Evolutionary conservation across 2,888 invertebrate species (phyloP).

Genomic region (Diloba caeruleocephala): DNA sequence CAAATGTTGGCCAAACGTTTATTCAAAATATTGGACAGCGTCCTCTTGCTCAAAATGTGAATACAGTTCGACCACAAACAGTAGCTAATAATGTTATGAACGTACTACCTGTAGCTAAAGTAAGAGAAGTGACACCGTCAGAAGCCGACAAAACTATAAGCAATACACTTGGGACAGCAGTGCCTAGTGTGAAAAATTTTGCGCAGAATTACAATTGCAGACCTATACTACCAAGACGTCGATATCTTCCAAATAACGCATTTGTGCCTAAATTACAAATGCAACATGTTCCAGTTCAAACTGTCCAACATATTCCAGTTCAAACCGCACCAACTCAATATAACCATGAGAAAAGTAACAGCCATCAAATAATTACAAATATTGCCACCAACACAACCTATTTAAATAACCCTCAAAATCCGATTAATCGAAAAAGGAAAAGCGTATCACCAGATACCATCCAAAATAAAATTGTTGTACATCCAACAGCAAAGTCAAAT

Average conservation of each 20-base stretch:
- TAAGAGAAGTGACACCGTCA: constrained; percentile 23
- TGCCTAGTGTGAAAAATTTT: constrained; percentile 44
- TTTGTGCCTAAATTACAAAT: constrained; percentile 27
- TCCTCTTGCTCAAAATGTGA: constrained; percentile 41
- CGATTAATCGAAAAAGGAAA: constrained; percentile 74
- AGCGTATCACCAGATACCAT: constrained; percentile 80
- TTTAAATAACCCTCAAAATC: constrained; percentile 38
- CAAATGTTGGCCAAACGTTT: constrained; percentile 50
- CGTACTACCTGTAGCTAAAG: constrained; percentile 44
- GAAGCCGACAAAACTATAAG: constrained; percentile 34
- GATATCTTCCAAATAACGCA: constrained; percentile 37
- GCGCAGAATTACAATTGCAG: constrained; percentile 64
- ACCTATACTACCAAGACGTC: constrained; percentile 74
- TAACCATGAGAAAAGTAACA: constrained; percentile 33
- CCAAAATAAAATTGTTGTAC: constrained; percentile 61
- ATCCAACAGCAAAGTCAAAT: constrained; percentile 30
- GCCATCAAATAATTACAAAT: constrained; percentile 25
- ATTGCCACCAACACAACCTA: constrained; percentile 31
- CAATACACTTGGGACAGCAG: constrained; percentile 21
- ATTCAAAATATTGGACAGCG: constrained; percentile 52
- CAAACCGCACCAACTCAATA: constrained; percentile 36
- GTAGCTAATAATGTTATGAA: constrained; percentile 32
- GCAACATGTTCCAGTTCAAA: constrained; percentile 3
- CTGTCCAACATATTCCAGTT: constrained; percentile 34
- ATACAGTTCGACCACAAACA: constrained; percentile 39